phyloP scores from a whole-genome alignment of 1,140 invertebrate species.

The Drosophila lacertosa region DNA sequence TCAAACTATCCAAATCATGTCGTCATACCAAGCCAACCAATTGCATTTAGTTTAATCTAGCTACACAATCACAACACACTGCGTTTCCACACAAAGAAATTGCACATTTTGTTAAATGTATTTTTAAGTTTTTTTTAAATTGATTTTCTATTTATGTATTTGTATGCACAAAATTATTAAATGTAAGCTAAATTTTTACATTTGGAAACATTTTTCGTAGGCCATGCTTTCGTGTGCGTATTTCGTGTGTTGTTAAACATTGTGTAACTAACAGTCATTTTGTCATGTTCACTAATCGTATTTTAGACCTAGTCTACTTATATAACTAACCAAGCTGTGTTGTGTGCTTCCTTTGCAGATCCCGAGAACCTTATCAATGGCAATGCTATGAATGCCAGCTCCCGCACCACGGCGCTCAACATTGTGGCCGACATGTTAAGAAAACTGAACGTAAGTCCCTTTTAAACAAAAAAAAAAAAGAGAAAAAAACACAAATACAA shows the following conservation, averaged over 20 bases:
- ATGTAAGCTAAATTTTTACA: conserved; percentile 41
- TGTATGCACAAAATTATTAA: conserved; percentile 49
- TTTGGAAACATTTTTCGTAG: conserved; percentile 74
- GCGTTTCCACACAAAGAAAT: conserved; percentile 17
- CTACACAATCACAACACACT: conserved; percentile 20
- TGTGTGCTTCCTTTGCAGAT: conserved; percentile 81
- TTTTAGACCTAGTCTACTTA: conserved; percentile 42
- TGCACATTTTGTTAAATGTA: conserved; percentile 20
- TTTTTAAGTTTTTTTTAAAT: conserved; percentile 32
- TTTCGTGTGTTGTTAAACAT: conserved; percentile 44
- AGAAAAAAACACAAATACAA: conserved; percentile 16
- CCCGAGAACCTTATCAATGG: conserved; percentile 87
- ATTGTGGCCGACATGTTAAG: conserved; percentile 96
- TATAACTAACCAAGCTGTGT: conserved; percentile 56
- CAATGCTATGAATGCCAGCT: conserved; percentile 92
- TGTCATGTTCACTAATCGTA: conserved; percentile 27
- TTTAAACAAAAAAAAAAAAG: conserved; percentile 24
- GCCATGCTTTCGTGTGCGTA: conserved; percentile 43
- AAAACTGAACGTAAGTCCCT: conserved; percentile 92
- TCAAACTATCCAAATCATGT: conserved; percentile 60
- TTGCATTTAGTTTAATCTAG: conserved; percentile 19
- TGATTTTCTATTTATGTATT: conserved; percentile 31
- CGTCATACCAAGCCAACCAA: conserved; percentile 48
- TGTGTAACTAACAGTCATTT: conserved; percentile 37
- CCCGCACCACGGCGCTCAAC: conserved; percentile 95